phyloP scores from a whole-genome alignment of 2,888 invertebrate genomes.

The Acanthosoma haemorrhoidale region DNA sequence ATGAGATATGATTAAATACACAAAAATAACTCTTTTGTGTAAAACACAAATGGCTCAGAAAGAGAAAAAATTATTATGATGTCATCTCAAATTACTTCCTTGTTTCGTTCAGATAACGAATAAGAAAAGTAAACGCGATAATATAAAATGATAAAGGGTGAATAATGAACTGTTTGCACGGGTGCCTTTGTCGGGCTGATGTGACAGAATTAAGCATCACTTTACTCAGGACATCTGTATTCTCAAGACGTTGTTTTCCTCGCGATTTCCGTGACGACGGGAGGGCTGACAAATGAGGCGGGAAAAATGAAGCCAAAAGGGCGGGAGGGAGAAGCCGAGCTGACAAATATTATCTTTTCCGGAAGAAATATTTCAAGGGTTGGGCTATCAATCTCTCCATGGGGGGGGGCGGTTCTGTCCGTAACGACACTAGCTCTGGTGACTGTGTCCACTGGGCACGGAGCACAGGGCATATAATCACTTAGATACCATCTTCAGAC shows the following conservation, averaged over 20 bases:
- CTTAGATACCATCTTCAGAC: too few relatives aligned
- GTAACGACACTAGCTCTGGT: not conserved
- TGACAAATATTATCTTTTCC: constrained; percentile 14
- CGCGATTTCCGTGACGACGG: constrained; percentile 1
- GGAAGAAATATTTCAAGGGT: constrained; percentile 3
- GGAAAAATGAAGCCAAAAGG: constrained; percentile 1
- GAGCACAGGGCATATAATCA: too few relatives aligned
- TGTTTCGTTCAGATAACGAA: not conserved
- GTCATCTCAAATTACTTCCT: too few relatives aligned
- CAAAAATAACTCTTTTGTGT: too few relatives aligned
- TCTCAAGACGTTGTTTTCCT: not conserved
- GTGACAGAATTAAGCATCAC: not conserved
- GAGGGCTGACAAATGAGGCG: not conserved
- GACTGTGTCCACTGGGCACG: too few relatives aligned
- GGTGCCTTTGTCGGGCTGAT: not conserved
- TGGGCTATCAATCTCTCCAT: not conserved
- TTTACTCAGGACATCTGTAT: not conserved
- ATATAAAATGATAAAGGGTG: not conserved
- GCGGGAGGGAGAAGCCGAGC: constrained; percentile 3
- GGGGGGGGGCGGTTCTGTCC: not conserved
- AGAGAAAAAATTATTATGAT: too few relatives aligned
- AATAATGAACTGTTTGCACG: not conserved
- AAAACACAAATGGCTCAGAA: too few relatives aligned
- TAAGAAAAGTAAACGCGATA: not conserved
- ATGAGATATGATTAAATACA: too few relatives aligned